Evolutionary conservation across 1,140 invertebrate genomes (phyloP).

Genomic region (Daktulosphaira vitifoliae): DNA sequence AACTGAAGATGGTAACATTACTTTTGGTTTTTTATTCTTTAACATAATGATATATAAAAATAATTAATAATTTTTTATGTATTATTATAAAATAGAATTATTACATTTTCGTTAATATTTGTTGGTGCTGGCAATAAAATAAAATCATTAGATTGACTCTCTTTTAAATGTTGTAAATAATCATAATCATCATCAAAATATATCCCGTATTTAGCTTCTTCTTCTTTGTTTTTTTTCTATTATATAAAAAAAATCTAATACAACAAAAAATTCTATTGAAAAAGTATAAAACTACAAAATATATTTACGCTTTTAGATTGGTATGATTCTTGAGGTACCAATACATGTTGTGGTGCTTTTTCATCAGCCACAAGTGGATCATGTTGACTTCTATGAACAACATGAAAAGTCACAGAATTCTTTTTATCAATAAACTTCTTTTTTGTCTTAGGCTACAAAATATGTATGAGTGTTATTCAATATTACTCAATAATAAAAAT

Average conservation of each 20-base stretch:
- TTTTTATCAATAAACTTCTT: conserved; percentile 90
- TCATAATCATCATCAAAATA: conserved; percentile 94
- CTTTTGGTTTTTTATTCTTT: conserved; percentile 42
- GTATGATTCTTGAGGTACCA: conserved; percentile 50
- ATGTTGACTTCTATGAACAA: conserved; percentile 84
- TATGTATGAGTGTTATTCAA: too few relatives aligned
- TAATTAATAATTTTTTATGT: background rate
- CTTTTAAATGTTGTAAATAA: conserved; percentile 79
- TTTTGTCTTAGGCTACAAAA: conserved; percentile 55
- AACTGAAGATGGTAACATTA: conserved; percentile 77
- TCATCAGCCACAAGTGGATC: conserved; percentile 85
- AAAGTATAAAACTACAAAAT: background rate
- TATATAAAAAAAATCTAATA: background rate
- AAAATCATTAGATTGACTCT: conserved; percentile 24
- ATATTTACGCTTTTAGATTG: conserved; percentile 19
- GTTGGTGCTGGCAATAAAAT: conserved; percentile 11
- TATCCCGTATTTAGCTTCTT: conserved; percentile 84
- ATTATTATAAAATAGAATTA: background rate
- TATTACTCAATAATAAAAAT: too few relatives aligned
- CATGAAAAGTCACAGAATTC: conserved; percentile 78
- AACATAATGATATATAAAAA: conserved; percentile 4
- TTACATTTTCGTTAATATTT: conserved; percentile 17
- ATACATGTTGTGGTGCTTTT: conserved; percentile 74
- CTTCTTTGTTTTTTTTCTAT: conserved; percentile 54
- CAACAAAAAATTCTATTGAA: background rate